A percentile compares a stretch with the other conserved stretches of the same genome.
Conservation (phyloP, 2,797 vertebrate genomes). For the Bradypodion ventrale region DNA sequence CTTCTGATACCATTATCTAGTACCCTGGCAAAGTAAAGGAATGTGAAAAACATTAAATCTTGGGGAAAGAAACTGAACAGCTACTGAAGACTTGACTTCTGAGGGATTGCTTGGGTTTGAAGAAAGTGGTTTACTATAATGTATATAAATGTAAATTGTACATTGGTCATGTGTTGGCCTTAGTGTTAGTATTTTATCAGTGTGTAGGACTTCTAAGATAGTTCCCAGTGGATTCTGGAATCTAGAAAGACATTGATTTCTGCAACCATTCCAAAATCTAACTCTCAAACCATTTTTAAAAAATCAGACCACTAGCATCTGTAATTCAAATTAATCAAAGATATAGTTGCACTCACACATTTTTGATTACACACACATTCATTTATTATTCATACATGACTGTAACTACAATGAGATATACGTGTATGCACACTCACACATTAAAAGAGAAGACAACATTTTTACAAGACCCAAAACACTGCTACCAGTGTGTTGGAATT, state of each 20-base stretch:
- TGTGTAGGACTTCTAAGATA: slow-evolving; percentile 57
- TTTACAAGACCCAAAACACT: not conserved
- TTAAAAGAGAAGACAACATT: not conserved
- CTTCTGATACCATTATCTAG: slow-evolving; percentile 70
- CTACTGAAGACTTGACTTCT: slow-evolving; percentile 79
- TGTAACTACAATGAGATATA: too few relatives aligned
- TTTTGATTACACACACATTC: not conserved
- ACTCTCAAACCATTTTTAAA: not conserved
- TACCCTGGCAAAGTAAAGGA: slow-evolving; percentile 59
- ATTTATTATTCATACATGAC: too few relatives aligned
- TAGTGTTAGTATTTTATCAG: slow-evolving; percentile 66
- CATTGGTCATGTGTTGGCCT: slow-evolving; percentile 80
- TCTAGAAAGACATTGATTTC: slow-evolving; percentile 47
- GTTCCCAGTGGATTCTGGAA: slow-evolving; percentile 37
- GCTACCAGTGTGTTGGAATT: not conserved
- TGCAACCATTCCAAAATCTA: slow-evolving; percentile 15
- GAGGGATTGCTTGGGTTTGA: slow-evolving; percentile 66
- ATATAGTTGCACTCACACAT: not conserved
- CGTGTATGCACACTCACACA: not conserved
- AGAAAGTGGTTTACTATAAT: slow-evolving; percentile 79
- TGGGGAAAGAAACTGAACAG: slow-evolving; percentile 68
- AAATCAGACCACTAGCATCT: not conserved
- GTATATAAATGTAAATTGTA: slow-evolving; percentile 87
- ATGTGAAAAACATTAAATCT: slow-evolving; percentile 55
- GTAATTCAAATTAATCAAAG: slow-evolving; percentile 2